Conservation (phyloP, 2,888 invertebrate species). For the Amiota mariae region DNA sequence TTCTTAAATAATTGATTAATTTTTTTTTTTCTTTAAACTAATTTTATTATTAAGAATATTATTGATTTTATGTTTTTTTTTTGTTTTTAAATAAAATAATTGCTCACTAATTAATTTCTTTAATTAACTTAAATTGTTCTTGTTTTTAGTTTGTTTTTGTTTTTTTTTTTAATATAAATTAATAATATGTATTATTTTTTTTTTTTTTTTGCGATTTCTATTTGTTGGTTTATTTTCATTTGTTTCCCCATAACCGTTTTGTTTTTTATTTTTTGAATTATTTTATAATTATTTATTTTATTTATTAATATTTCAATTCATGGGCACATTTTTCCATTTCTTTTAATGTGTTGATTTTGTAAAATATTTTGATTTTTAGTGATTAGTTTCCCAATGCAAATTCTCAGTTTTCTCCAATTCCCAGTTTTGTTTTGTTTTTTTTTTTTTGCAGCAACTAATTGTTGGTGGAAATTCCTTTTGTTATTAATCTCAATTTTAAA, state of each 20-base stretch:
- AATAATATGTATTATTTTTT: constrained; percentile 15
- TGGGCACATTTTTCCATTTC: constrained; percentile 6
- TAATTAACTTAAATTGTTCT: constrained; percentile 15
- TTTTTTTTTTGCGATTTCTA: too few species aligned
- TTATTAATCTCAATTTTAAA: too few species aligned
- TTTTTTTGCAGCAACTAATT: too few species aligned
- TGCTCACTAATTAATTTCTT: constrained; percentile 40
- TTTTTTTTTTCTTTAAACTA: background rate
- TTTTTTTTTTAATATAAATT: constrained; percentile 48
- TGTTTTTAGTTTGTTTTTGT: background rate
- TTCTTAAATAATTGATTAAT: constrained; percentile 32
- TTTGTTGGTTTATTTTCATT: constrained; percentile 50
- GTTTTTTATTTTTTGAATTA: constrained; percentile 12
- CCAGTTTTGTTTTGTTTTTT: too few species aligned
- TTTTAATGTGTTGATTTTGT: background rate
- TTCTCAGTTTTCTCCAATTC: too few species aligned
- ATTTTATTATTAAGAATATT: too few species aligned
- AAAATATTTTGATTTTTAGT: background rate
- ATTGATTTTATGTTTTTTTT: constrained; percentile 2
- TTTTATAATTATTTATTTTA: constrained; percentile 14
- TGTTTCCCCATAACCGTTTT: constrained; percentile 63
- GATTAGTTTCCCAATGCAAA: too few species aligned
- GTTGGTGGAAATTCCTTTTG: too few species aligned
- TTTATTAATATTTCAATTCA: constrained; percentile 4
- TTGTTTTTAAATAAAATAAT: constrained; percentile 37